These are phyloP conservation scores for Chrysemys picta DNA, from an alignment of 2,113 vertebrate species.

Conservation along the genomic window DNA sequence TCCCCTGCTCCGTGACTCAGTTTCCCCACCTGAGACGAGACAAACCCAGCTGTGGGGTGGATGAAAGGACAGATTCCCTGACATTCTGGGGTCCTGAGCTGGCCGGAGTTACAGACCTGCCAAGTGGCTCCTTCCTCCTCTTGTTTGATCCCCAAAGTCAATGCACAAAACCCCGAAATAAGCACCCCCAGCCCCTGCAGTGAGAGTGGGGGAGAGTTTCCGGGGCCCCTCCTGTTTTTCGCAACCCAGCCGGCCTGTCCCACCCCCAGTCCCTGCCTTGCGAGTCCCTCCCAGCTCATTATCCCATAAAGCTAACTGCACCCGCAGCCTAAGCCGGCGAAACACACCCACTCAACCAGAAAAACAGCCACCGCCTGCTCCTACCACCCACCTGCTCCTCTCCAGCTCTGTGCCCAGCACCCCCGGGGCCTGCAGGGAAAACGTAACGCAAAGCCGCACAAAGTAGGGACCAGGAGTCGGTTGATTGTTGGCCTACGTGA, in stretches of 20 bases:
- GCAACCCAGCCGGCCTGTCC: neutral
- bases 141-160: too few relatives aligned
- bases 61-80: neutral
- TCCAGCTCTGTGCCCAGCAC: neutral
- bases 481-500: neutral
- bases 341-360: neutral
- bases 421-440: neutral
- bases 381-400: neutral
- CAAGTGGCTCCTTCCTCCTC: too few relatives aligned
- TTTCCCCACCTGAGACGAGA: neutral
- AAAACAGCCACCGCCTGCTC: neutral
- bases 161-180: neutral
- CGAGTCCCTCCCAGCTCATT: neutral
- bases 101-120: neutral
- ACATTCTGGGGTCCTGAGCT: neutral
- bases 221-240: neutral
- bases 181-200: neutral
- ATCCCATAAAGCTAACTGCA: neutral
- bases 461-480: neutral
- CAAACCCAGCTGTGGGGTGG: neutral
- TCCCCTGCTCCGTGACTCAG: neutral
- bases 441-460: neutral
- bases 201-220: neutral
- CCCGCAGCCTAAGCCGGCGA: neutral
- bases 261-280: neutral